These are phyloP conservation scores for Pachycephala philippinensis DNA, from an alignment of 2,113 vertebrate genomes.

Conservation along the genomic window DNA sequence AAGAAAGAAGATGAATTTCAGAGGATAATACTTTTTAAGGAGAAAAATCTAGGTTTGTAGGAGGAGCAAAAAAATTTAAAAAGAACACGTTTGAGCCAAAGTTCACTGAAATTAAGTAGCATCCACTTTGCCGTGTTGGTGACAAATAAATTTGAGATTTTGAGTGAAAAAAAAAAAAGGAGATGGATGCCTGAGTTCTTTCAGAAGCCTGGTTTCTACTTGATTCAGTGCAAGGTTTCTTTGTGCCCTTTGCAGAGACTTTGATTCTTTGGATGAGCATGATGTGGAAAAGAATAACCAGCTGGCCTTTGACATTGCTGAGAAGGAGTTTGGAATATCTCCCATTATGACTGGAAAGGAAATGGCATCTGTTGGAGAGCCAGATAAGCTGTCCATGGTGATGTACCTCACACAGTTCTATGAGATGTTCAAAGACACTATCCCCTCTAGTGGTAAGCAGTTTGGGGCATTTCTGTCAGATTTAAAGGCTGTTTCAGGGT, in stretches of 20 bases:
- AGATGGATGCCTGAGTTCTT: background rate
- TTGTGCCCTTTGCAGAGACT: constrained; percentile 80
- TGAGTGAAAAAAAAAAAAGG: fast-evolving
- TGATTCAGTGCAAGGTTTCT: background rate
- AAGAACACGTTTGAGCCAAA: background rate
- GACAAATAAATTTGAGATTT: background rate
- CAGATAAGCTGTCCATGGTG: constrained; percentile 97
- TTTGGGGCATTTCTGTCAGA: background rate
- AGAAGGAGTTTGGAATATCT: constrained; percentile 93
- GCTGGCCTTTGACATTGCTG: constrained; percentile 90
- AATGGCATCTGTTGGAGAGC: constrained; percentile 93
- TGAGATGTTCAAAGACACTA: constrained; percentile 96
- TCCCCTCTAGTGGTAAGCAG: constrained; percentile 86
- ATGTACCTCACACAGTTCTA: constrained; percentile 99
- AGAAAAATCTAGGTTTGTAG: background rate
- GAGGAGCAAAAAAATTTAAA: background rate
- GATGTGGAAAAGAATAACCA: constrained; percentile 93
- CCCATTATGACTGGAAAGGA: constrained; percentile 99
- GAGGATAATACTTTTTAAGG: background rate
- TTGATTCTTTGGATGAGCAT: constrained; percentile 88
- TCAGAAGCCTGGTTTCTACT: background rate
- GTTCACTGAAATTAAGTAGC: background rate
- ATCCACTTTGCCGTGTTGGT: background rate
- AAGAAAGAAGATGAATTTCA: background rate
- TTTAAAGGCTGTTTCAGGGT: background rate